These are phyloP conservation scores for Hippocampus mohnikei DNA, from an alignment of 2,113 vertebrate genomes.

Conservation along the genomic window DNA sequence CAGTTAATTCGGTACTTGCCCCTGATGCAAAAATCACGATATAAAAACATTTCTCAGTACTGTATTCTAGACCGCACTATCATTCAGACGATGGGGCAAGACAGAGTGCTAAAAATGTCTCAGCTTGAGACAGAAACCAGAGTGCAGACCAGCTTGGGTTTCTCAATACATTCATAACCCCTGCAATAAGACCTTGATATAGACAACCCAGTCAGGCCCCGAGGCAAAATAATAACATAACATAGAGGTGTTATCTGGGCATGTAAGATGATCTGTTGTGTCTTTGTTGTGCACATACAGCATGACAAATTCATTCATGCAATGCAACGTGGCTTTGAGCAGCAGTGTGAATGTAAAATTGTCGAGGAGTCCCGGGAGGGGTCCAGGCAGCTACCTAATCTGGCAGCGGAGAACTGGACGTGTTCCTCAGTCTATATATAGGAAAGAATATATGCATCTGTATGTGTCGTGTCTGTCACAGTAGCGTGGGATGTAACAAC, in stretches of 20 bases:
- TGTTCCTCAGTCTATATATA: slow-evolving; percentile 34
- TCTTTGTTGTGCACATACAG: slow-evolving; percentile 15
- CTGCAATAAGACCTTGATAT: slow-evolving; percentile 57
- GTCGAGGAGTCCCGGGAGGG: slow-evolving; percentile 39
- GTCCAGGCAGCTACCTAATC: slow-evolving; percentile 52
- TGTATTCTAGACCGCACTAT: not conserved
- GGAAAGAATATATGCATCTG: slow-evolving; percentile 24
- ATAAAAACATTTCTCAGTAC: not conserved
- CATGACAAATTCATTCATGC: slow-evolving; percentile 38
- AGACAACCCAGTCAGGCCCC: slow-evolving; percentile 42
- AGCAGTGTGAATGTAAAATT: slow-evolving; percentile 16
- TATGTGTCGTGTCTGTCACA: slow-evolving; percentile 55
- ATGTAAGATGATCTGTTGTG: slow-evolving; percentile 17
- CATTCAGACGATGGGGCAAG: slow-evolving; percentile 3
- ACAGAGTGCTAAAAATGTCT: slow-evolving; percentile 31
- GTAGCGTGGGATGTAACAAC: slow-evolving; percentile 41
- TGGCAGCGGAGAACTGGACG: slow-evolving; percentile 33
- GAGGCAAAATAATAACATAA: slow-evolving; percentile 39
- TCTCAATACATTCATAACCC: slow-evolving; percentile 42
- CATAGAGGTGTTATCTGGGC: slow-evolving; percentile 25
- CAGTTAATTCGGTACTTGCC: not conserved
- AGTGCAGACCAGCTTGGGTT: slow-evolving; percentile 35
- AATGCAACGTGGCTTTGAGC: slow-evolving; percentile 30
- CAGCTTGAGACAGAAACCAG: slow-evolving; percentile 35
- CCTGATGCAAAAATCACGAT: not conserved